phyloP scores from a whole-genome alignment of 53 echinoderm and acorn worm genomes.

The Arbacia lixula region DNA sequence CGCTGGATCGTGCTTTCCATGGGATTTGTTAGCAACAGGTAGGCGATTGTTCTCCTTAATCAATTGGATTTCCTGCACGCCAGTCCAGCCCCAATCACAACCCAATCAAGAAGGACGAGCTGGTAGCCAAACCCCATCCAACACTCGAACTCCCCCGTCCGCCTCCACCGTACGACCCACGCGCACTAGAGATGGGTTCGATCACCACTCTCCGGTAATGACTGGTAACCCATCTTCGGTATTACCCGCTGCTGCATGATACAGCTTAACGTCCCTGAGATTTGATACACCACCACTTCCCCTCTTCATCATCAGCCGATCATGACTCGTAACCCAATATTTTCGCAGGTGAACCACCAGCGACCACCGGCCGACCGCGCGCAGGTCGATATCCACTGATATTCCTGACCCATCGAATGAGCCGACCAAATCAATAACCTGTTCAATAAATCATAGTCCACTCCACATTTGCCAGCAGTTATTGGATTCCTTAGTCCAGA shows the following conservation, averaged over 20 bases:
- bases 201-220: constrained; percentile 19
- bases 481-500: too few species aligned
- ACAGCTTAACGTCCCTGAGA: too few species aligned
- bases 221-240: constrained; percentile 29
- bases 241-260: not conserved
- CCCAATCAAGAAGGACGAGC: constrained; percentile 7
- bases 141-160: too few species aligned
- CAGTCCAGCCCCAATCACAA: constrained; percentile 35
- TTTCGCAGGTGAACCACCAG: too few species aligned
- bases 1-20: too few species aligned
- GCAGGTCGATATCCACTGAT: too few species aligned
- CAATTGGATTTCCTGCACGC: constrained; percentile 46
- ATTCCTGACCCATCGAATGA: too few species aligned
- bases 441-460: too few species aligned
- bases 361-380: too few species aligned
- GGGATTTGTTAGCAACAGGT: constrained; percentile 29
- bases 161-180: not conserved
- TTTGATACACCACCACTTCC: constrained; percentile 14
- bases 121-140: constrained; percentile 22
- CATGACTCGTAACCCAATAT: constrained; percentile 40
- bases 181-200: not conserved
- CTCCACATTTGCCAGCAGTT: too few species aligned
- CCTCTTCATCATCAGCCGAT: constrained; percentile 5
- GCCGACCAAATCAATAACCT: too few species aligned
- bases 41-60: constrained; percentile 44